Base-by-base conservation (phyloP, 2,113 vertebrate genomes). In the Tetrao urogallus region DNA sequence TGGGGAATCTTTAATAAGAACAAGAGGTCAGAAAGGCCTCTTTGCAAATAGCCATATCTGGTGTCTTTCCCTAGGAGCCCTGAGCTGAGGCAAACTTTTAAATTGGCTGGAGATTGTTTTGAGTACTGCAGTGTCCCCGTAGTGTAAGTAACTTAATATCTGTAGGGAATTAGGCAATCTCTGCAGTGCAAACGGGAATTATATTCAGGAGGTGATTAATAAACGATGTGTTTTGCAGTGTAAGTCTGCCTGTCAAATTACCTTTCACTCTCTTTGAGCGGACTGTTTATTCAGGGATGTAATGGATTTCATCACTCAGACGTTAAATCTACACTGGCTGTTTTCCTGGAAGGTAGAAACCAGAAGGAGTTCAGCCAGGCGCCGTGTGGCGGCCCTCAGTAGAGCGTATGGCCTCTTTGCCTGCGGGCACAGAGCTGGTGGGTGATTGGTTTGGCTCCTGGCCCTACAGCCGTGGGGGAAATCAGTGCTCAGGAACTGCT, bases 271-370 rank as follows among this genome's bases (percentile, higher is more conserved):
- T 63, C 64, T 42, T 79, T 48, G 45, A 92, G 58, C 8, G 86
- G 78, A 40, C 66, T 79, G 63, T 96, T 87, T 93, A 45, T 84
- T 93, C 82, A 85, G 71, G 54, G 71, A 11, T 63, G 30, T 56
- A 61, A 58, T 94, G 86, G 84, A 86, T 94, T 96, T 94, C 89
- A 85, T 95, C 91, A 91, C 71, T 93, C 67, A 78, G 76, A 58
- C 0, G 0, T 89, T 79, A 85, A 45, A 89, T 86, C 81, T 38
- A 66, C 74, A 20, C 78, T 82, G 86, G 43, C 57, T 89, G 70
- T 69, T 90, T 94, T 91, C 83, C 89, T 93, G 91, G 78, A 96
- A 95, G 91, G 92, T 92, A 58, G 77, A 78, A 95, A 78, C 76
- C 61, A 42, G 64, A 78, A 90, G 18, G 4, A 65, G 73, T 81